Conservation (phyloP, 2,888 invertebrate genomes). For the Nasonovia ribisnigri region DNA sequence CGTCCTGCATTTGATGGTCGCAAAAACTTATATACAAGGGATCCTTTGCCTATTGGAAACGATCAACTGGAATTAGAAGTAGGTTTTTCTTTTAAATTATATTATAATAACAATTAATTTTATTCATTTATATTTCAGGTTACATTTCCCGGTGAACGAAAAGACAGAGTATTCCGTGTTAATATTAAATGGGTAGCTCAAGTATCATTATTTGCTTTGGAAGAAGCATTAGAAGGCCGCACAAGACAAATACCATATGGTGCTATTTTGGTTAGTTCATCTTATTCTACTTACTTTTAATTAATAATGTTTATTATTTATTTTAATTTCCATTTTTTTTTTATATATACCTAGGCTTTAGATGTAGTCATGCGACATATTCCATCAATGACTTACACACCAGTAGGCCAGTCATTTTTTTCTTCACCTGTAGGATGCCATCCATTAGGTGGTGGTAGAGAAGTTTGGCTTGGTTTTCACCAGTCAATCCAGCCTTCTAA, state of each 20-base stretch:
- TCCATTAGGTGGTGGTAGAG: conserved; percentile 93
- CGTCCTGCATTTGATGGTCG: conserved; percentile 99
- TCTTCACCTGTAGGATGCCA: conserved; percentile 98
- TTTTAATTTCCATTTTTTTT: conserved; percentile 65
- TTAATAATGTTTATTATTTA: conserved; percentile 1
- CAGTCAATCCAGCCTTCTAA: conserved; percentile 99
- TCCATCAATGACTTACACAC: conserved; percentile 99
- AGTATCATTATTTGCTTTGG: conserved; percentile 94
- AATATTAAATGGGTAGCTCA: conserved; percentile 98
- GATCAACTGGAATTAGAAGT: conserved; percentile 91
- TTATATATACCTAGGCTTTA: conserved; percentile 78
- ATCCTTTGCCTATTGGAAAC: conserved; percentile 96
- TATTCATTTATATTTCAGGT: conserved; percentile 73
- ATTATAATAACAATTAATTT: conserved; percentile 33
- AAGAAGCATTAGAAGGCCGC: conserved; percentile 97
- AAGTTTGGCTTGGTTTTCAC: conserved; percentile 99
- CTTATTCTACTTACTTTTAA: neutral
- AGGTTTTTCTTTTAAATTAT: conserved; percentile 65
- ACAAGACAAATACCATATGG: conserved; percentile 97
- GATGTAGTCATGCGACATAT: conserved; percentile 99
- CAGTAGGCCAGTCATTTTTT: conserved; percentile 99
- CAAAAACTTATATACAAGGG: conserved; percentile 97
- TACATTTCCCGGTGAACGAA: conserved; percentile 97
- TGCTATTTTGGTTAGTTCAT: conserved; percentile 79
- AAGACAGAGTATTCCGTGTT: conserved; percentile 97